These are phyloP conservation scores for Rhea pennata DNA, from an alignment of 2,113 vertebrate genomes.

Conservation along the genomic window DNA sequence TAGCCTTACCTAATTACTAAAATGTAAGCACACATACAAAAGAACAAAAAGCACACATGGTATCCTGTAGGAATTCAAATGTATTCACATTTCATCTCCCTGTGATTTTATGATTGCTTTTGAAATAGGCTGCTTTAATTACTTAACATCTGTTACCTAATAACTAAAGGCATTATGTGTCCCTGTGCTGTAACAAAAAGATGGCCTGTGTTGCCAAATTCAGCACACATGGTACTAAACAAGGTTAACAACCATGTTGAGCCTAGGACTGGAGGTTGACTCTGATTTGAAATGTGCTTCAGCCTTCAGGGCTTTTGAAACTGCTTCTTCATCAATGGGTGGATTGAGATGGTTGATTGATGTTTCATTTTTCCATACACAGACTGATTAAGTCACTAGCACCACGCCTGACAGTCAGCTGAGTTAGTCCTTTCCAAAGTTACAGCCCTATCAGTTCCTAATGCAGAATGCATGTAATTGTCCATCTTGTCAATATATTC, in stretches of 20 bases:
- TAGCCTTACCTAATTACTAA: not conserved
- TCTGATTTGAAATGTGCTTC: not conserved
- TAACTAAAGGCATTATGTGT: constrained; percentile 27
- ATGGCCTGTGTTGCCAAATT: constrained; percentile 53
- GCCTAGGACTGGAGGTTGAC: not conserved
- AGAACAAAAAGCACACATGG: not conserved
- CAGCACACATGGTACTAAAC: not conserved
- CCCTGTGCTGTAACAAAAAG: not conserved
- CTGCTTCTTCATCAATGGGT: not conserved
- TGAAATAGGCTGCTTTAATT: constrained; percentile 61
- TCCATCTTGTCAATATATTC: not conserved
- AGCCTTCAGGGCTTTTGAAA: not conserved
- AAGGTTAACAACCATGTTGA: not conserved
- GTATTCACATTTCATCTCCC: constrained; percentile 52
- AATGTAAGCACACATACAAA: constrained; percentile 1
- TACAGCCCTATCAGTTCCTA: not conserved
- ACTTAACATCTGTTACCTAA: constrained; percentile 55
- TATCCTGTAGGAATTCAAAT: constrained; percentile 53
- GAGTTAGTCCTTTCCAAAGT: not conserved
- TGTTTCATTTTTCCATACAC: not conserved
- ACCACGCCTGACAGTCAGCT: not conserved
- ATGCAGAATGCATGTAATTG: not conserved
- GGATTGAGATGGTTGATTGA: not conserved
- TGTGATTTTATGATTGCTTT: constrained; percentile 53
- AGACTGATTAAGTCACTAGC: not conserved